Conservation (phyloP, 2,797 vertebrate genomes). For the Todus mexicanus region DNA sequence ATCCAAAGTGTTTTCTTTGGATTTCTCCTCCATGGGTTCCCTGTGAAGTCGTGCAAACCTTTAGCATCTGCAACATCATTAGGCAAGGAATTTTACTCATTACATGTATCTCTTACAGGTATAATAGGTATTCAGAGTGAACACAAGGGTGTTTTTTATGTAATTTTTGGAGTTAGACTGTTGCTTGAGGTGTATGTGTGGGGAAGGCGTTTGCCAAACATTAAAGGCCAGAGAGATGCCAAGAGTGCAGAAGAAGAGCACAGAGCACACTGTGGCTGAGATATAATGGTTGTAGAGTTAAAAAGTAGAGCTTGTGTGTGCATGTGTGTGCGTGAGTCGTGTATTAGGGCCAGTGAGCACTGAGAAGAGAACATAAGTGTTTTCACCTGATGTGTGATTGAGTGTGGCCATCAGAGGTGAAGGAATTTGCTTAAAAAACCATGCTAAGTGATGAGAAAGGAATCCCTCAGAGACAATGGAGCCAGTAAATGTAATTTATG, state of each 20-base stretch:
- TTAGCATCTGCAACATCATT: neutral
- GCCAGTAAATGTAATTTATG: neutral
- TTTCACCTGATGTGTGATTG: neutral
- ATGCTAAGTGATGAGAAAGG: neutral
- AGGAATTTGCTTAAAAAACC: constrained; percentile 9
- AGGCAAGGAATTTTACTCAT: neutral
- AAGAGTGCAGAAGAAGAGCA: neutral
- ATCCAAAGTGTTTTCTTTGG: neutral
- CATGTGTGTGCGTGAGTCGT: neutral
- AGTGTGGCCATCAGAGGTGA: neutral
- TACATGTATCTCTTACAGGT: neutral
- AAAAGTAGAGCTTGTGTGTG: neutral
- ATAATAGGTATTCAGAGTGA: neutral
- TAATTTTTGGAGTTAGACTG: neutral
- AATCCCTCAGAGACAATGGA: neutral
- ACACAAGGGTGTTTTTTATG: neutral
- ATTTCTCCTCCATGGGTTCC: neutral
- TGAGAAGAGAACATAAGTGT: neutral
- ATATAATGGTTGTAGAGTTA: neutral
- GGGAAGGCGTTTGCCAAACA: neutral
- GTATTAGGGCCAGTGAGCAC: neutral
- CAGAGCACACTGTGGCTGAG: neutral
- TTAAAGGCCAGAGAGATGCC: neutral
- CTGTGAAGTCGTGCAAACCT: neutral
- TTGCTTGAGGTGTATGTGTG: neutral